A percentile compares a stretch with the other conserved stretches of the same genome.
Conservation (phyloP, 2,113 vertebrate genomes). For the Sorex fumeus region DNA sequence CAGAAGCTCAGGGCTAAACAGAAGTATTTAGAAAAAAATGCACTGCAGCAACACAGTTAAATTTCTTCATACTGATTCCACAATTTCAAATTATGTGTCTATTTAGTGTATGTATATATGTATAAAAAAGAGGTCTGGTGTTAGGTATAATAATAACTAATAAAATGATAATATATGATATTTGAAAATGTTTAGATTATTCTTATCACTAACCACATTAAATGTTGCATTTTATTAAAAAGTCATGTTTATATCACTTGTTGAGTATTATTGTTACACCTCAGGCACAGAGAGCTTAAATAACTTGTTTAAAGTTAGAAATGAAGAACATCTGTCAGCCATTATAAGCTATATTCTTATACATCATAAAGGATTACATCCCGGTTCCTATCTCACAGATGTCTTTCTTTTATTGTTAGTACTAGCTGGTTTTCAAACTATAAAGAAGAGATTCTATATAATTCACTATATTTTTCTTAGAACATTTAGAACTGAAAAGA, state of each 20-base stretch:
- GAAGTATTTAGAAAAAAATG: constrained; percentile 51
- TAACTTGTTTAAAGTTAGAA: not conserved
- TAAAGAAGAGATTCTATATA: constrained; percentile 49
- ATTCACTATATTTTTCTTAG: constrained; percentile 63
- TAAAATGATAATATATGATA: not conserved
- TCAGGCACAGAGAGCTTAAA: not conserved
- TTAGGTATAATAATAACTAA: not conserved
- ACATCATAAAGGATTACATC: not conserved
- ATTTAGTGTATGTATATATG: not conserved
- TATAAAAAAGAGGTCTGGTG: not conserved
- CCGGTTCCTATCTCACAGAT: not conserved
- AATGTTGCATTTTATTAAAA: not conserved
- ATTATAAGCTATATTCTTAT: not conserved
- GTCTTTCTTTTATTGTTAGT: constrained; percentile 15
- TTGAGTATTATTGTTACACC: not conserved
- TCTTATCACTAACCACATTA: not conserved
- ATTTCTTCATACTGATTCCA: not conserved
- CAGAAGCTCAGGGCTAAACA: constrained; percentile 65
- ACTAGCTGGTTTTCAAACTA: constrained; percentile 67
- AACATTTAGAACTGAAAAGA: constrained; percentile 67
- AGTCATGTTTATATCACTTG: not conserved
- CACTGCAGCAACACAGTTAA: not conserved
- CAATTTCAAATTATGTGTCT: not conserved
- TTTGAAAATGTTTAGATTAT: not conserved
- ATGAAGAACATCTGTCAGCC: not conserved